These are phyloP conservation scores for Poeciliopsis paucimaculata DNA, from an alignment of 2,797 vertebrate genomes.

Conservation along the genomic window DNA sequence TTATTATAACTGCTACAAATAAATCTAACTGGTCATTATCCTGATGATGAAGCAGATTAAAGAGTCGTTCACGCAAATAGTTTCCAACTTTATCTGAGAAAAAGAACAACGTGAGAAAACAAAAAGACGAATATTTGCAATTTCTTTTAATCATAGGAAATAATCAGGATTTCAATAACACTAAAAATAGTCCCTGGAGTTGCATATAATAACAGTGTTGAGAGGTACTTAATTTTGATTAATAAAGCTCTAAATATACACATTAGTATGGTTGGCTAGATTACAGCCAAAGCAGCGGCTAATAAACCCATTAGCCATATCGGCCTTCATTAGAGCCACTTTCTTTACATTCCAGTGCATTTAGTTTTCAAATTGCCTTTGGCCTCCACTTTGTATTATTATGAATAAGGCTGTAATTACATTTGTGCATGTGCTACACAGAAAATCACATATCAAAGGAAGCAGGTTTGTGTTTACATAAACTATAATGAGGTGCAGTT, in stretches of 20 bases:
- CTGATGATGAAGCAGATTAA: constrained; percentile 7
- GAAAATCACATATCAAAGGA: neutral
- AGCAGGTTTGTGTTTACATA: neutral
- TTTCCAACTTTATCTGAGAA: constrained; percentile 4
- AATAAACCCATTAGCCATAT: constrained; percentile 42
- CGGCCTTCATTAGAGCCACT: constrained; percentile 46
- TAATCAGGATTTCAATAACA: neutral
- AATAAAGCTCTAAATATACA: constrained; percentile 15
- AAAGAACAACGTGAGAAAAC: constrained; percentile 7
- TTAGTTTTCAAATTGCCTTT: constrained; percentile 52
- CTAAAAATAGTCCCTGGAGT: neutral
- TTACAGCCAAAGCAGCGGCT: constrained; percentile 36
- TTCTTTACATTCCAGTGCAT: constrained; percentile 37
- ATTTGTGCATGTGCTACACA: constrained; percentile 26
- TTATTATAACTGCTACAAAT: constrained; percentile 3
- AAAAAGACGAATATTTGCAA: neutral
- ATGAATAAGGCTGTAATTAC: constrained; percentile 20
- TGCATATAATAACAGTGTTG: neutral
- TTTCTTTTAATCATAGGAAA: neutral
- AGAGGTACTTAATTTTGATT: neutral
- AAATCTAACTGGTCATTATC: constrained; percentile 31
- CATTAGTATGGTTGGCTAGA: constrained; percentile 29
- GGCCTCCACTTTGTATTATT: constrained; percentile 30
- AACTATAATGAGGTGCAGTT: neutral
- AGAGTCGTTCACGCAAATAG: constrained; percentile 5